These are phyloP conservation scores for Poicephalus meyeri DNA, from an alignment of 2,113 vertebrate species.

Conservation along the genomic window DNA sequence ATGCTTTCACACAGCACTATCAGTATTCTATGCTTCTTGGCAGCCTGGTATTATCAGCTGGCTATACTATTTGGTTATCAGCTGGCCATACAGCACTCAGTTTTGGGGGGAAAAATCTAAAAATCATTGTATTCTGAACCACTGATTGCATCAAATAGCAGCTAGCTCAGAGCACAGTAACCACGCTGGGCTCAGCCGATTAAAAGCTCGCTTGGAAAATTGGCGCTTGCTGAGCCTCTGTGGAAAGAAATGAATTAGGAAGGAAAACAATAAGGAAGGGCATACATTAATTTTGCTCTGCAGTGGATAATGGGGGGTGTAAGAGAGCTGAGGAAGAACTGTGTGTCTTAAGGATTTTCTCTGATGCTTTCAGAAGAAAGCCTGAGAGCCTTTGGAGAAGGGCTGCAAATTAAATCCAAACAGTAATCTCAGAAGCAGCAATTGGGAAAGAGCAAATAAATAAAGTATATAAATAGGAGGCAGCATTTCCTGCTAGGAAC, in stretches of 20 bases:
- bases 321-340: constrained; percentile 1
- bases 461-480: background rate
- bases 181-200: constrained; percentile 9
- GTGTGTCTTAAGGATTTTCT: constrained; percentile 6
- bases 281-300: constrained; percentile 29
- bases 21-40: background rate
- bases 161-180: constrained; percentile 8
- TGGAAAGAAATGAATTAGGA: constrained; percentile 51
- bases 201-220: constrained; percentile 56
- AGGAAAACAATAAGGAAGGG: constrained; percentile 44
- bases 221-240: constrained; percentile 19
- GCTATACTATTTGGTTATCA: background rate
- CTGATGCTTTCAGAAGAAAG: background rate
- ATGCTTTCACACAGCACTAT: background rate
- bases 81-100: background rate
- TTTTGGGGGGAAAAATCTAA: rapidly evolving
- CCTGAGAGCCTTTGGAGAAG: background rate
- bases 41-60: background rate
- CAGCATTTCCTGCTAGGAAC: background rate
- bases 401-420: background rate
- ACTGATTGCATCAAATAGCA: constrained; percentile 54
- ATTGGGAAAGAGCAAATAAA: constrained; percentile 37
- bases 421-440: background rate
- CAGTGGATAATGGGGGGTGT: background rate
- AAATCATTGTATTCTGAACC: background rate